These are phyloP conservation scores for Petromus typicus DNA, from an alignment of 2,113 vertebrate genomes.

Conservation along the genomic window DNA sequence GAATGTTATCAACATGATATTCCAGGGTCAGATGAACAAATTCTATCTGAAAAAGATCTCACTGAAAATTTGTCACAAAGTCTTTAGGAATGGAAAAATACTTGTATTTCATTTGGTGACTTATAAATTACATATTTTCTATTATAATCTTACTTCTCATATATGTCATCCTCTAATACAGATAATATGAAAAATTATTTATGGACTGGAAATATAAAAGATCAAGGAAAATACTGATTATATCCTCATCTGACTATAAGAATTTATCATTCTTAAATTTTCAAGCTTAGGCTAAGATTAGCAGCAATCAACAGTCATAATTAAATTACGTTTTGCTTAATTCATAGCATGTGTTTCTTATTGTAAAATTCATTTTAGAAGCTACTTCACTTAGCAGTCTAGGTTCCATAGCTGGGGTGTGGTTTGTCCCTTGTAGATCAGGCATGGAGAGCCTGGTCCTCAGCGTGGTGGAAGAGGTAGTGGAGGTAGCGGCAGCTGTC, in stretches of 20 bases:
- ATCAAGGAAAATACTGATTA: conserved; percentile 6
- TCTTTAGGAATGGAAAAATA: conserved; percentile 26
- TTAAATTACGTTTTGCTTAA: conserved; percentile 43
- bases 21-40: neutral
- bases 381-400: neutral
- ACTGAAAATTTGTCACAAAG: conserved; percentile 59
- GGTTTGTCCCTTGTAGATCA: neutral
- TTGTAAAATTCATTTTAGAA: conserved; percentile 24
- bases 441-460: neutral
- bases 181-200: neutral
- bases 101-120: conserved; percentile 5
- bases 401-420: neutral
- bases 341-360: conserved; percentile 15
- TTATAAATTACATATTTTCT: conserved; percentile 34
- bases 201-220: conserved; percentile 7
- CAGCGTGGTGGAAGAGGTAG: too few species aligned
- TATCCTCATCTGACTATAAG: neutral
- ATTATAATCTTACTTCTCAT: neutral
- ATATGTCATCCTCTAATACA: neutral
- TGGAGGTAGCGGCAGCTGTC: neutral
- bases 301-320: neutral
- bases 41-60: neutral
- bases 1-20: neutral
- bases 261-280: conserved; percentile 38
- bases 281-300: conserved; percentile 35